These are phyloP conservation scores for Enteromius viviparus DNA, from an alignment of 2,797 vertebrate genomes.

Conservation along the genomic window DNA sequence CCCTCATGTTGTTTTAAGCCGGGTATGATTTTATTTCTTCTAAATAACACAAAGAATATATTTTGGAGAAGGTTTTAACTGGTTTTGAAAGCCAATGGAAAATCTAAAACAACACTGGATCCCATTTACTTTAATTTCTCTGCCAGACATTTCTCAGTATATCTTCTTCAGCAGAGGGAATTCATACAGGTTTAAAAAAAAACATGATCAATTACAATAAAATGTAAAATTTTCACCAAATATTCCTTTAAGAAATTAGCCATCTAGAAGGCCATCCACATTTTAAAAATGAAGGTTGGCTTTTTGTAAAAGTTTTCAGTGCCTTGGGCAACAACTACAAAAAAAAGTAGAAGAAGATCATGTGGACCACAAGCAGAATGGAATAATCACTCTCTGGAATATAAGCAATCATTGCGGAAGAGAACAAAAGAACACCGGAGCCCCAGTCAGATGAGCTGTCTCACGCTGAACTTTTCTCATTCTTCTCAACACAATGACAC, in stretches of 20 bases:
- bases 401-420: not conserved
- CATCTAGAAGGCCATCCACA: not conserved
- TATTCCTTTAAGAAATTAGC: not conserved
- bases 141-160: not conserved
- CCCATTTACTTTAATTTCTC: not conserved
- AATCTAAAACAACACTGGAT: not conserved
- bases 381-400: conserved; percentile 11
- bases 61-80: not conserved
- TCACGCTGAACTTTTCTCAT: conserved; percentile 15
- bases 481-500: conserved; percentile 11
- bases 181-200: not conserved
- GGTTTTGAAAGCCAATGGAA: not conserved
- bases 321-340: not conserved
- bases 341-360: not conserved
- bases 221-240: not conserved
- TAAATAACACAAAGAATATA: not conserved
- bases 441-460: conserved; percentile 1
- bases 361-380: conserved; percentile 1
- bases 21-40: not conserved
- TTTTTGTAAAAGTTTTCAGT: not conserved
- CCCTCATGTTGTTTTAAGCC: not conserved
- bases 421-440: conserved; percentile 17
- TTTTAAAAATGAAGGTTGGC: not conserved
- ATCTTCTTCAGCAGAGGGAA: not conserved
- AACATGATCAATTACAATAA: not conserved